Conservation (phyloP, 2,797 vertebrate species). For the Menidia menidia region DNA sequence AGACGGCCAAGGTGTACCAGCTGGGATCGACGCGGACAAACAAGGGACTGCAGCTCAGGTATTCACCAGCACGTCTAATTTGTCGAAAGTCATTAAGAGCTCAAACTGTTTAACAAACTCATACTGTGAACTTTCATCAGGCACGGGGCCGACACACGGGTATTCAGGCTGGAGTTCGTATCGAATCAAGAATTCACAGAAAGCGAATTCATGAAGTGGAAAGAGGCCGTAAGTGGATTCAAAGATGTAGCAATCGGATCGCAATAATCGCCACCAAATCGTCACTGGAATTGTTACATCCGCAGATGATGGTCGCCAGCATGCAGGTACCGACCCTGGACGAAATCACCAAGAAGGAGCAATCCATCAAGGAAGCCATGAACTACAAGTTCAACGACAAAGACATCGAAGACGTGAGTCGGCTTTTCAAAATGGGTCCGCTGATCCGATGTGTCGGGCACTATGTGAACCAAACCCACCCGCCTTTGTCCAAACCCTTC, state of each 20-base stretch:
- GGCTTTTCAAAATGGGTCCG: not conserved
- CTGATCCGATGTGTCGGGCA: fast-evolving
- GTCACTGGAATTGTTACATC: not conserved
- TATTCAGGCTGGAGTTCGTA: slow-evolving; percentile 97
- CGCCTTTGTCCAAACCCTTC: not conserved
- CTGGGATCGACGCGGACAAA: slow-evolving; percentile 95
- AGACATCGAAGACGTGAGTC: slow-evolving; percentile 96
- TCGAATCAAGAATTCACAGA: slow-evolving; percentile 99
- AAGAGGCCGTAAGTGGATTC: slow-evolving; percentile 91
- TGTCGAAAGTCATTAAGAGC: slow-evolving; percentile 40
- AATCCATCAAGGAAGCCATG: slow-evolving; percentile 97
- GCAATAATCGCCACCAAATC: too few species aligned
- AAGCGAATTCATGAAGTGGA: slow-evolving; percentile 99
- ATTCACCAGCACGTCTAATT: slow-evolving; percentile 6
- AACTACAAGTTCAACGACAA: slow-evolving; percentile 99
- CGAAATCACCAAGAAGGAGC: slow-evolving; percentile 97
- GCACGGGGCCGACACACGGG: slow-evolving; percentile 94
- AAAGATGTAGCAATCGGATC: not conserved
- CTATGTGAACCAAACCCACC: not conserved
- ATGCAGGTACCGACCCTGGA: slow-evolving; percentile 98
- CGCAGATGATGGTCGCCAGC: slow-evolving; percentile 93
- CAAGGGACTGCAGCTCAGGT: slow-evolving; percentile 96
- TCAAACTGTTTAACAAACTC: too few species aligned
- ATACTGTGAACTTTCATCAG: slow-evolving; percentile 74
- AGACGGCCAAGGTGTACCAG: slow-evolving; percentile 98